These are phyloP conservation scores for Muschampia plurimacula DNA, from an alignment of 2,888 invertebrate genomes.

Conservation along the genomic window DNA sequence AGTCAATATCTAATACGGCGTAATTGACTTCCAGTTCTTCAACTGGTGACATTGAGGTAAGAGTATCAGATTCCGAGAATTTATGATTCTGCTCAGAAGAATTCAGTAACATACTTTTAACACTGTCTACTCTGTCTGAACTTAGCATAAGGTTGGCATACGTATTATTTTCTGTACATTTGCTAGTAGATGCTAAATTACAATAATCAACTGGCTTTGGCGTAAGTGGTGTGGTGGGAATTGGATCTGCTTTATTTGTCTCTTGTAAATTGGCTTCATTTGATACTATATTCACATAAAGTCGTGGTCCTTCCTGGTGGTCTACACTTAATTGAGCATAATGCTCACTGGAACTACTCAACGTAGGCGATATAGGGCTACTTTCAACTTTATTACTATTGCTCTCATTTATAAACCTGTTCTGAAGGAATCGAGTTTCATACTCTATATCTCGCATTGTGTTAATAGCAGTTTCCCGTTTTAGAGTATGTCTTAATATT, in stretches of 20 bases:
- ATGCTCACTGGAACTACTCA: constrained; percentile 78
- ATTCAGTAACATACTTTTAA: constrained; percentile 61
- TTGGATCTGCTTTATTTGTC: constrained; percentile 57
- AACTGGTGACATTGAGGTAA: constrained; percentile 73
- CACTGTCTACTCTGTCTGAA: constrained; percentile 62
- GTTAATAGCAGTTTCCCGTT: constrained; percentile 67
- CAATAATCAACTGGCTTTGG: constrained; percentile 76
- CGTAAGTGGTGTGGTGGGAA: constrained; percentile 69
- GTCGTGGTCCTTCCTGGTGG: constrained; percentile 66
- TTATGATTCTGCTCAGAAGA: constrained; percentile 66
- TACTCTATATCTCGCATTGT: constrained; percentile 76
- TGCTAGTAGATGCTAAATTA: constrained; percentile 64
- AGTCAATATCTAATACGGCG: constrained; percentile 91
- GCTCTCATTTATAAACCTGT: constrained; percentile 65
- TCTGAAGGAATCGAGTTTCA: constrained; percentile 70
- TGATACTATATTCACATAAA: constrained; percentile 78
- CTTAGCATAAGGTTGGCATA: constrained; percentile 77
- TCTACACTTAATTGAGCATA: constrained; percentile 78
- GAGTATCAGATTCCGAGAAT: constrained; percentile 76
- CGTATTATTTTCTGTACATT: constrained; percentile 64
- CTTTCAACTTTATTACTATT: constrained; percentile 44
- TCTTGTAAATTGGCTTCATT: constrained; percentile 60
- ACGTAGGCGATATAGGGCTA: constrained; percentile 70
- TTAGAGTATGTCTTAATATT: constrained; percentile 68
- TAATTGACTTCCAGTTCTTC: constrained; percentile 88